Percentiles rank a stretch among this genome's conserved stretches.
Conservation (phyloP, 2,888 invertebrate genomes). For the Parelbella ahira region DNA sequence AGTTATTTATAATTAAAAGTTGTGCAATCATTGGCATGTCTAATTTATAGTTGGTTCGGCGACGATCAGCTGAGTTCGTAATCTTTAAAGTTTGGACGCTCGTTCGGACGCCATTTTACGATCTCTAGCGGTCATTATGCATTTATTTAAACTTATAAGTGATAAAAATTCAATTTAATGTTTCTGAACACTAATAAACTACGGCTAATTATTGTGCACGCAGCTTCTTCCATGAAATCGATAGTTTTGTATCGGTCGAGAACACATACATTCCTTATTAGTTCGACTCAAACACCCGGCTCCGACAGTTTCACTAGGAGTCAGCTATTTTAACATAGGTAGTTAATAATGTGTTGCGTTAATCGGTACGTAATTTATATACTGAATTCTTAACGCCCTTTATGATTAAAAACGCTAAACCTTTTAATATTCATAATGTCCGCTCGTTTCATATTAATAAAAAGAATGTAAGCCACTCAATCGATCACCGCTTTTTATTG, state of each 20-base stretch:
- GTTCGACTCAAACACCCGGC: conserved; percentile 1
- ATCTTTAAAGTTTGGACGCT: conserved; percentile 45
- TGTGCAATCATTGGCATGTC: conserved; percentile 6
- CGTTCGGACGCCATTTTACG: conserved; percentile 44
- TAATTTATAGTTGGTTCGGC: conserved; percentile 10
- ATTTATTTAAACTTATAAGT: conserved; percentile 50
- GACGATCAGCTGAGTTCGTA: conserved; percentile 47
- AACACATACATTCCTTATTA: conserved; percentile 15
- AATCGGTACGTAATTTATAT: conserved; percentile 70
- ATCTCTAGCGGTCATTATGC: conserved; percentile 41
- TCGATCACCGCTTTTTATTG: conserved; percentile 65
- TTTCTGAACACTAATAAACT: conserved; percentile 52
- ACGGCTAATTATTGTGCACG: conserved; percentile 45
- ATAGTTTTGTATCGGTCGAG: conserved; percentile 43
- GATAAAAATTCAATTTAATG: conserved; percentile 55
- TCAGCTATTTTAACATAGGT: conserved; percentile 29
- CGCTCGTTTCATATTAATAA: conserved; percentile 37
- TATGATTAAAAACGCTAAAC: conserved; percentile 54
- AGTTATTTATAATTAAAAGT: conserved; percentile 1
- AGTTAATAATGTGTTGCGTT: conserved; percentile 60
- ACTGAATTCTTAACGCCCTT: conserved; percentile 61
- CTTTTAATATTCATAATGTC: conserved; percentile 48
- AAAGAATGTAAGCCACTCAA: conserved; percentile 59
- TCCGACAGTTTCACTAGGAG: conserved; percentile 25
- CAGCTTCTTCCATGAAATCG: conserved; percentile 46